phyloP scores from a whole-genome alignment of 2,797 vertebrate species.

The Pelochelys cantorii region DNA sequence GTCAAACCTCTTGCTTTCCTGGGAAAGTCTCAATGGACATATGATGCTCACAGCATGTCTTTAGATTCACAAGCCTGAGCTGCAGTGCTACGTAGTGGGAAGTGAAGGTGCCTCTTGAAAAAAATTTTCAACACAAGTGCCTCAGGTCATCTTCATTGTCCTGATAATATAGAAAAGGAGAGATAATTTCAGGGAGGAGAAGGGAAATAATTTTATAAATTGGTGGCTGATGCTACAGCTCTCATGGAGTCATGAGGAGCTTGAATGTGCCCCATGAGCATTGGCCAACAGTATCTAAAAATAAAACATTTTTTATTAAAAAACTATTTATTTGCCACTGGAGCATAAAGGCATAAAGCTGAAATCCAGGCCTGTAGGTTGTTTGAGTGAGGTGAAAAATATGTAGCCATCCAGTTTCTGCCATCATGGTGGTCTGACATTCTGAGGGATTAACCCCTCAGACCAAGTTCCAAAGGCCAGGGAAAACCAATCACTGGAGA shows the following conservation, averaged over 20 bases:
- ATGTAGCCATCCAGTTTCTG: neutral
- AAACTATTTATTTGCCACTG: neutral
- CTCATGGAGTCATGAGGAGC: slow-evolving; percentile 28
- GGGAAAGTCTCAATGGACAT: slow-evolving; percentile 33
- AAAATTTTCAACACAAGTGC: slow-evolving; percentile 32
- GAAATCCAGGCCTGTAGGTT: neutral
- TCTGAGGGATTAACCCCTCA: neutral
- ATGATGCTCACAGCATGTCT: slow-evolving; percentile 47
- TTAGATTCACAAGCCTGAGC: slow-evolving; percentile 45
- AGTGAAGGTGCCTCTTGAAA: slow-evolving; percentile 18
- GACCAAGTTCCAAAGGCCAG: neutral
- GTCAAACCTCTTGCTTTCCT: neutral
- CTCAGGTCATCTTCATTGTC: slow-evolving; percentile 34
- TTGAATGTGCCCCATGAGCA: slow-evolving; percentile 27
- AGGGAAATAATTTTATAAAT: slow-evolving; percentile 11
- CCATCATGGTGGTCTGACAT: neutral
- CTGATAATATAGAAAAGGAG: slow-evolving; percentile 39
- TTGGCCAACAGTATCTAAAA: neutral
- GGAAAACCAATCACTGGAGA: neutral
- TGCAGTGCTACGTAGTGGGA: slow-evolving; percentile 51
- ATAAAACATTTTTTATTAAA: slow-evolving; percentile 12
- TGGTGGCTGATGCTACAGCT: slow-evolving; percentile 1
- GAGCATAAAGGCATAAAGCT: slow-evolving; percentile 18
- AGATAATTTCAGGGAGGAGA: slow-evolving; percentile 19
- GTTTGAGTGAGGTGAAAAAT: neutral